Conservation (phyloP, 2,888 invertebrate species). For the Lycocerus yunnanus region DNA sequence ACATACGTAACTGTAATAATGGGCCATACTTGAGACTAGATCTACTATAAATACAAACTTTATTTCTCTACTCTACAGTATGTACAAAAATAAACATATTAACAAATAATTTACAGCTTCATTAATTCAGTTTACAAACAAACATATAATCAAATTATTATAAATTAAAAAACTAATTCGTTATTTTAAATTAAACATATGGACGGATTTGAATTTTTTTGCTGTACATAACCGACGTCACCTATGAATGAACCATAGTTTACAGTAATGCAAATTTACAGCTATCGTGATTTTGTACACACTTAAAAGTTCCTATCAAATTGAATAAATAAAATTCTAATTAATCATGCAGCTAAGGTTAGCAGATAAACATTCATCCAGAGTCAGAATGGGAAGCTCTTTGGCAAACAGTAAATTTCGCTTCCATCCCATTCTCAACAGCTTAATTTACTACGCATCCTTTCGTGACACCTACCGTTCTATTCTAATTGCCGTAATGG, state of each 20-base stretch:
- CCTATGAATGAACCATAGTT: not conserved
- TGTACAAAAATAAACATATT: slow-evolving; percentile 17
- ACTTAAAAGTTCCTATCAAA: not conserved
- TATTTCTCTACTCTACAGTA: not conserved
- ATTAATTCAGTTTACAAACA: not conserved
- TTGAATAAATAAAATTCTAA: too few species aligned
- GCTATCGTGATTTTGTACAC: not conserved
- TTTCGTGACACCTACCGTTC: not conserved
- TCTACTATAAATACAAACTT: slow-evolving; percentile 17
- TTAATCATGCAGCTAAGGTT: too few species aligned
- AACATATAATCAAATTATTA: not conserved
- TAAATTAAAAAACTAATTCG: not conserved
- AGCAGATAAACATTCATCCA: not conserved
- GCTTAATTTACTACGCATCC: not conserved
- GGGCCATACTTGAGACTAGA: slow-evolving; percentile 12
- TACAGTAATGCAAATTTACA: not conserved
- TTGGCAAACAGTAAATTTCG: not conserved
- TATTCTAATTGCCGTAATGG: not conserved
- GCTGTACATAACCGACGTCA: not conserved
- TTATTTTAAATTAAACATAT: not conserved
- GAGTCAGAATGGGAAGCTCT: not conserved
- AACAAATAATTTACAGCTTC: not conserved
- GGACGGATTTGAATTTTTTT: not conserved
- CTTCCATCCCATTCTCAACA: not conserved
- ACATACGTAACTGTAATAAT: not conserved